phyloP scores from a whole-genome alignment of 2,888 invertebrate species.

The Girardia tigrina region DNA sequence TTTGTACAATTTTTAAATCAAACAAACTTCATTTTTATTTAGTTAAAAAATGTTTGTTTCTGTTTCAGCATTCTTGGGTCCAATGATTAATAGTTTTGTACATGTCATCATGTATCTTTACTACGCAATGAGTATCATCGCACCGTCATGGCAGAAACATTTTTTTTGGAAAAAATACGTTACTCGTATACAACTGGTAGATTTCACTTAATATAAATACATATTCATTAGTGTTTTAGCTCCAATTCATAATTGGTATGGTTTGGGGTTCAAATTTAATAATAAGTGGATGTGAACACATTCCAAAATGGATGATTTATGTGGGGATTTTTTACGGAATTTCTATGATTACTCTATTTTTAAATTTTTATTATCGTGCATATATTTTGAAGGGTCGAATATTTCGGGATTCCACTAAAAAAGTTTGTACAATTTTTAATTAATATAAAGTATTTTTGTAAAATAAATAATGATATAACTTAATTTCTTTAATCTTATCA shows the following conservation, averaged over 20 bases:
- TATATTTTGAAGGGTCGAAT: constrained; percentile 52
- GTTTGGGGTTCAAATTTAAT: constrained; percentile 44
- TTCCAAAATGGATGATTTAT: constrained; percentile 44
- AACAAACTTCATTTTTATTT: too few species aligned
- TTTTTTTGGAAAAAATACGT: constrained; percentile 51
- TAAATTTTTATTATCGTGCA: constrained; percentile 77
- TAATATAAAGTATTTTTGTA: too few species aligned
- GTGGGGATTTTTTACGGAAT: constrained; percentile 63
- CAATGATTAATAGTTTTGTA: constrained; percentile 49
- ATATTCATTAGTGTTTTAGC: background rate
- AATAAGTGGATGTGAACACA: constrained; percentile 41
- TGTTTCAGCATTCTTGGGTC: constrained; percentile 45
- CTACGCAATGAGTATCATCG: constrained; percentile 48
- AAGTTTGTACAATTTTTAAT: too few species aligned
- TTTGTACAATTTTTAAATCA: too few species aligned
- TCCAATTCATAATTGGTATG: constrained; percentile 48
- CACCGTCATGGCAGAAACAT: constrained; percentile 47
- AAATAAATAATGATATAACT: too few species aligned
- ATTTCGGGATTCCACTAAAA: background rate
- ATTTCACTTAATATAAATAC: constrained; percentile 34
- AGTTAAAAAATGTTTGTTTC: background rate
- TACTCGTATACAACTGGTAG: constrained; percentile 48
- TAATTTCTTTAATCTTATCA: too few species aligned
- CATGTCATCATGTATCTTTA: constrained; percentile 51
- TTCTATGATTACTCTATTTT: constrained; percentile 84